Conservation (phyloP, 37 sponge, comb jelly and placozoan species). For the Agelas oroides region DNA sequence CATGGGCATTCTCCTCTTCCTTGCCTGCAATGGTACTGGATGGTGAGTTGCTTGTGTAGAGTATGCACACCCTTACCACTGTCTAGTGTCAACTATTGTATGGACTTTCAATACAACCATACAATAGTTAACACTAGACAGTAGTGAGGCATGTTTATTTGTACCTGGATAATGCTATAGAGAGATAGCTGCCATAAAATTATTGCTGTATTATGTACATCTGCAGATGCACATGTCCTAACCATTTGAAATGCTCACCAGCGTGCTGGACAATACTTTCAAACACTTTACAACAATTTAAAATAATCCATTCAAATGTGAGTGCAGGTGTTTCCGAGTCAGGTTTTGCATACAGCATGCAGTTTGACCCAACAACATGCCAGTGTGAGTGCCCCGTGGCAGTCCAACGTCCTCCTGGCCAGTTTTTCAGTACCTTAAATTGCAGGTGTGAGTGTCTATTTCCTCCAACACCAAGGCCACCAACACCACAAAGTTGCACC, state of each 20-base stretch:
- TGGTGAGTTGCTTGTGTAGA: not conserved
- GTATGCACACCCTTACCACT: slow-evolving; percentile 21
- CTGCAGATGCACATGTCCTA: too few relatives aligned
- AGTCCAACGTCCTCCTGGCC: not conserved
- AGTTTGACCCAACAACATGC: slow-evolving; percentile 21
- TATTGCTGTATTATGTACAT: too few relatives aligned
- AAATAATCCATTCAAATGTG: slow-evolving; percentile 23
- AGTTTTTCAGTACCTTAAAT: not conserved
- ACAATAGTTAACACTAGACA: too few relatives aligned
- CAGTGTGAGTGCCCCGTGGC: slow-evolving; percentile 33
- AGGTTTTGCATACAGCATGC: not conserved
- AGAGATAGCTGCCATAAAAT: too few relatives aligned
- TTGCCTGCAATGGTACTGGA: not conserved
- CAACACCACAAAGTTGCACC: not conserved
- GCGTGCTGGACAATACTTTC: slow-evolving; percentile 12
- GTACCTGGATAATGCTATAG: too few relatives aligned
- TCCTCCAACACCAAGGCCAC: not conserved
- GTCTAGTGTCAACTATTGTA: too few relatives aligned
- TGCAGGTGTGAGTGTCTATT: slow-evolving; percentile 26
- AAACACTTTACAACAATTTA: too few relatives aligned
- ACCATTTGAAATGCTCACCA: not conserved
- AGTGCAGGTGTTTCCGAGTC: slow-evolving; percentile 24
- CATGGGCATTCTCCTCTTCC: too few relatives aligned
- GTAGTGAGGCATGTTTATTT: too few relatives aligned
- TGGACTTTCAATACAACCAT: too few relatives aligned